phyloP scores from a whole-genome alignment of 30 jellyfish, hydroid and myxozoan species.

The Rhopilema esculentum region DNA sequence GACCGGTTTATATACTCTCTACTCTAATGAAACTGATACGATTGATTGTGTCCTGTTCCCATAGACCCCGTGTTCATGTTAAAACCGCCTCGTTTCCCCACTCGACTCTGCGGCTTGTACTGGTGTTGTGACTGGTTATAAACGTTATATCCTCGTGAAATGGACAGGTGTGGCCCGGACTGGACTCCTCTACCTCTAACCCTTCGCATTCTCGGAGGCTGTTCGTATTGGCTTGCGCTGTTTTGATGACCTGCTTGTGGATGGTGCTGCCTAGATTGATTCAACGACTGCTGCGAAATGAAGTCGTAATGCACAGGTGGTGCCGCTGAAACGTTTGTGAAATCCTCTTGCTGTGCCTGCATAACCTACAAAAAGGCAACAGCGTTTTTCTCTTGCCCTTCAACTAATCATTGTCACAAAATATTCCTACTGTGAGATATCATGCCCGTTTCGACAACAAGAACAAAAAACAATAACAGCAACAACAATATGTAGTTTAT shows the following conservation, averaged over 20 bases:
- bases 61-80: slow-evolving; percentile 1
- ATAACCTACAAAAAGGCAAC: background rate
- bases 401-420: no score
- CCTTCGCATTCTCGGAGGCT: slow-evolving; percentile 79
- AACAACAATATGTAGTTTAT: no score
- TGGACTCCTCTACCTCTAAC: slow-evolving; percentile 65
- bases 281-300: slow-evolving; percentile 28
- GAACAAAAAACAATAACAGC: no score
- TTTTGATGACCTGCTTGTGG: slow-evolving; percentile 8
- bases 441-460: no score
- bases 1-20: background rate
- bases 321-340: slow-evolving; percentile 37
- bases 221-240: slow-evolving; percentile 65
- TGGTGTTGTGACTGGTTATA: slow-evolving; percentile 24
- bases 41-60: slow-evolving; percentile 32
- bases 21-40: slow-evolving; percentile 4
- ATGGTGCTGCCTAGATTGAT: slow-evolving; percentile 30
- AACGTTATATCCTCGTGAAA: slow-evolving; percentile 40
- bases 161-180: slow-evolving; percentile 21
- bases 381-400: no score
- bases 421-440: no score
- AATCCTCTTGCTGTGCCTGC: slow-evolving; percentile 49
- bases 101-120: slow-evolving; percentile 40
- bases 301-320: slow-evolving; percentile 33
- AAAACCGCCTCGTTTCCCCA: slow-evolving; percentile 25